Conservation (phyloP, 2,113 vertebrate genomes). For the Elachura formosa region DNA sequence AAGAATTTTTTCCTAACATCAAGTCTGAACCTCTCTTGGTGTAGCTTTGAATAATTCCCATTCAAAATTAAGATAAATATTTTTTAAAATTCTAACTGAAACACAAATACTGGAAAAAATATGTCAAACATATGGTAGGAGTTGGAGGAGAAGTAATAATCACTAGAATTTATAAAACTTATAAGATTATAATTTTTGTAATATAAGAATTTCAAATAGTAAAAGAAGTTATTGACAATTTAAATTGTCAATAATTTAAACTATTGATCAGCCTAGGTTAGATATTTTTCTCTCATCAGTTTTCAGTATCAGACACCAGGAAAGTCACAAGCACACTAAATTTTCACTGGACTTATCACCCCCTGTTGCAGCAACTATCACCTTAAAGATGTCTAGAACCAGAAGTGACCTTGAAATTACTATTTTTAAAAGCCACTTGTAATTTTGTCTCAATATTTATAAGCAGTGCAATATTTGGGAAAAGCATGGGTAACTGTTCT, state of each 20-base stretch:
- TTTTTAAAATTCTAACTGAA: not conserved
- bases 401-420: not conserved
- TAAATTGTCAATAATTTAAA: not conserved
- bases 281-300: not conserved
- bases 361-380: not conserved
- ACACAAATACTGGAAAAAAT: not conserved
- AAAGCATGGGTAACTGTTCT: not conserved
- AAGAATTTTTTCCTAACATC: not conserved
- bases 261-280: not conserved
- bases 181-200: not conserved
- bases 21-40: not conserved
- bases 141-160: fast-evolving
- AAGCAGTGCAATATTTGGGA: not conserved
- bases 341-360: not conserved
- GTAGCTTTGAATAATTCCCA: not conserved
- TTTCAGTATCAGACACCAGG: not conserved
- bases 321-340: not conserved
- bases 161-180: not conserved
- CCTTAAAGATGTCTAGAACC: not conserved
- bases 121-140: not conserved
- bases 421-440: not conserved
- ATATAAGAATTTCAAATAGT: not conserved
- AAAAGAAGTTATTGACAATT: not conserved
- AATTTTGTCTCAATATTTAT: not conserved
- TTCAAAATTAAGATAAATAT: not conserved